Evolutionary conservation across 1,140 invertebrate genomes (phyloP).

Genomic region (Achatina immaculata): DNA sequence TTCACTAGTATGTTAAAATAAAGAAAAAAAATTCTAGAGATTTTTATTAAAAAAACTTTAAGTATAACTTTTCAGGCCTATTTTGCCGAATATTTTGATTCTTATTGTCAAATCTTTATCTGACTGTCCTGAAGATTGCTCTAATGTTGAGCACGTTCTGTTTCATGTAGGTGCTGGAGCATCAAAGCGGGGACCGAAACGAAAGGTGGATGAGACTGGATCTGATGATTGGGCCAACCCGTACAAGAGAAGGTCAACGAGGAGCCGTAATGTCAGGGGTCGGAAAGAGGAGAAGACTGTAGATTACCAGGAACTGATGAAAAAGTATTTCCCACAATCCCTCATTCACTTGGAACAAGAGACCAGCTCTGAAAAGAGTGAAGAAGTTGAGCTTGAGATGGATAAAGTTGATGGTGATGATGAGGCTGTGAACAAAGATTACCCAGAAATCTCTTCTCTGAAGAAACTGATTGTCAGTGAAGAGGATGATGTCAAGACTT

Average conservation of each 20-base stretch:
- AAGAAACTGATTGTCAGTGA: constrained; percentile 38
- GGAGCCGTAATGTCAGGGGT: constrained; percentile 5
- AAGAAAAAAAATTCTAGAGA: too few species aligned
- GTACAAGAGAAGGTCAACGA: constrained; percentile 15
- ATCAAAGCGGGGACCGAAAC: constrained; percentile 25
- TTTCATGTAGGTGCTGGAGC: background rate
- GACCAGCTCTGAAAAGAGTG: background rate
- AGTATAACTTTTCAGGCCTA: too few species aligned
- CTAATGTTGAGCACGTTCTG: too few species aligned
- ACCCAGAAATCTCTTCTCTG: background rate
- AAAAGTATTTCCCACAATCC: constrained; percentile 65
- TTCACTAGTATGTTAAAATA: too few species aligned
- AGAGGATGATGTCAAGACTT: constrained; percentile 47
- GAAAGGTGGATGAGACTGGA: constrained; percentile 10
- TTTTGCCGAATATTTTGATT: too few species aligned
- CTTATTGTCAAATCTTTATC: too few species aligned
- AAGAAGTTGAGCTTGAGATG: background rate
- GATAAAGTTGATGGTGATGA: background rate
- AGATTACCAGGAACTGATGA: constrained; percentile 65
- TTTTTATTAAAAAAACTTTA: too few species aligned
- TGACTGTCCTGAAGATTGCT: too few species aligned
- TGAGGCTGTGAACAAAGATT: background rate
- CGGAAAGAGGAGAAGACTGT: constrained; percentile 63
- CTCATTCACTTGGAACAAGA: constrained; percentile 38
- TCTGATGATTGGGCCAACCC: constrained; percentile 6